These are phyloP conservation scores for Acropora tenuis DNA, from an alignment of 64 coral and sea anemone genomes.

Conservation along the genomic window DNA sequence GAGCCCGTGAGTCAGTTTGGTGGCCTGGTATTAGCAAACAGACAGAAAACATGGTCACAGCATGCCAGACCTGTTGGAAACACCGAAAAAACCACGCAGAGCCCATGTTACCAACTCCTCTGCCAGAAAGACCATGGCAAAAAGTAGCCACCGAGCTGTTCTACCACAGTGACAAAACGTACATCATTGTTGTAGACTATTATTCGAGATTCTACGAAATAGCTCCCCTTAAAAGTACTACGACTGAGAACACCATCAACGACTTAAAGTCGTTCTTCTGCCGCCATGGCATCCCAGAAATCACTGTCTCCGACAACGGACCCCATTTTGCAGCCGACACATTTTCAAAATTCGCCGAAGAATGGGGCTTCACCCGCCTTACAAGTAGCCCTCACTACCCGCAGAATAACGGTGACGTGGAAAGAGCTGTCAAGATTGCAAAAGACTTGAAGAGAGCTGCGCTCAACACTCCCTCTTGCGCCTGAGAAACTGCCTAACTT, in stretches of 20 bases:
- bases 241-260: not conserved
- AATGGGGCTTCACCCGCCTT: conserved; percentile 38
- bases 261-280: conserved; percentile 21
- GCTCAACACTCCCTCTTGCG: not conserved
- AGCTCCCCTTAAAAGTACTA: not conserved
- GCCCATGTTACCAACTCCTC: conserved; percentile 3
- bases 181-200: conserved; percentile 47
- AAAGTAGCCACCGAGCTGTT: conserved; percentile 44
- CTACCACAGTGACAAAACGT: conserved; percentile 37
- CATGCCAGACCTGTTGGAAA: not conserved
- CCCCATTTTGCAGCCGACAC: conserved; percentile 11
- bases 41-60: conserved; percentile 21
- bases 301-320: conserved; percentile 35
- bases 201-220: conserved; percentile 50
- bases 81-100: not conserved
- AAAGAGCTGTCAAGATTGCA: conserved; percentile 42
- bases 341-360: conserved; percentile 52
- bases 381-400: conserved; percentile 47
- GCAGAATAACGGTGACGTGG: conserved; percentile 55
- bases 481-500: not conserved
- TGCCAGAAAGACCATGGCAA: conserved; percentile 39
- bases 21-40: conserved; percentile 56
- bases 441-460: conserved; percentile 13
- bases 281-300: conserved; percentile 54
- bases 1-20: conserved; percentile 17